Evolutionary conservation across 2,888 invertebrate genomes (phyloP), one percentile per base, ranked within the genome.

Genomic region (Eupithecia abbreviata): DNA sequence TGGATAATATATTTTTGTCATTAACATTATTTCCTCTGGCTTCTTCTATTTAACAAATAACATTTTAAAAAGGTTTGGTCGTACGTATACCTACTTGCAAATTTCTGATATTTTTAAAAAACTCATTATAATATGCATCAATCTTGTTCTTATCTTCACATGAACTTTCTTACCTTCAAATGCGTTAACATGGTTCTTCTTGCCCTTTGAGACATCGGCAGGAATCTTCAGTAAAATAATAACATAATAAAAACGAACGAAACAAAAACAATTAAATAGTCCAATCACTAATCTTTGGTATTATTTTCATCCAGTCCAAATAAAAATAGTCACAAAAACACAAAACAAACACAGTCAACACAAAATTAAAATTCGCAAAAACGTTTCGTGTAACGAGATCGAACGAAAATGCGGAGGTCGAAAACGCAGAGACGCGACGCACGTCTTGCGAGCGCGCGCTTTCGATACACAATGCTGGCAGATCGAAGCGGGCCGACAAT

Each of bases 401-500:
- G 90, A 89, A 88, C 87, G 88, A 85, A 84, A 82, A 84, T 83
- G 87, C 84, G 85, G 84, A 87, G 85, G 47, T 69, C 12, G 69
- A 30, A 43, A 67, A 66, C 42, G 66, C 45, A n/a, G 82, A 72
- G 84, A 86, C 90, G 90, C 86, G 79, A 85, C 83, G 84, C 89
- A 92, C 94, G 94, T 91, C 92, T 87, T 85, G 74, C 85, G 79
- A 81, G 79, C 89, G 86, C 91, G 93, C 91, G 88, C 87, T 85
- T 86, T 87, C 89, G 89, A 89, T 90, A 93, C 94, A 95, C 95
- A 95, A 95, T 95, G 94, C 94, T 92, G 87, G 90, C 93, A 94
- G 94, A 94, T 94, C 94, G 95, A 95, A 94, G 92, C 90, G 89
- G 83, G 87, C 90, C 92, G 92, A 94, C 94, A 94, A 94, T 94